phyloP scores from a whole-genome alignment of 2,113 vertebrate genomes.

The Crotalus viridis region DNA sequence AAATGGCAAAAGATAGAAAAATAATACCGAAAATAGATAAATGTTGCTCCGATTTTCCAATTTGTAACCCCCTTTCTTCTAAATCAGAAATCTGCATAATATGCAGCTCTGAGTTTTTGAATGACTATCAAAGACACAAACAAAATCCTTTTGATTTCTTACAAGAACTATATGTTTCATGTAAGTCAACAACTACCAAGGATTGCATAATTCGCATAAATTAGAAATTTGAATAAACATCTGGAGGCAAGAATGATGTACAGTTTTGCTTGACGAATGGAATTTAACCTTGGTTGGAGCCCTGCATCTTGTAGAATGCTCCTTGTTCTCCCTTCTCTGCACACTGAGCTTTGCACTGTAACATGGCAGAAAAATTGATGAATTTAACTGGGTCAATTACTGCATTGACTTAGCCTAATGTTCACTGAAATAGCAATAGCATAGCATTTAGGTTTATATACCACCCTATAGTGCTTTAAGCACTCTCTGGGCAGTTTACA shows the following conservation, averaged over 20 bases:
- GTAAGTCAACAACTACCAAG: background rate
- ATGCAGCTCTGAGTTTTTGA: background rate
- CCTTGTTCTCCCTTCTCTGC: background rate
- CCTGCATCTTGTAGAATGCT: background rate
- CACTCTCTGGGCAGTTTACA: background rate
- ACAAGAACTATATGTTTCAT: background rate
- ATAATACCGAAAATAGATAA: background rate
- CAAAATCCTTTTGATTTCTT: background rate
- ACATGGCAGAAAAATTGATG: background rate
- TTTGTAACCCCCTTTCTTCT: background rate
- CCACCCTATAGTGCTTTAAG: background rate
- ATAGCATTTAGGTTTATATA: background rate
- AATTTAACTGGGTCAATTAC: background rate
- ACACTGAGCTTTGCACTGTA: background rate
- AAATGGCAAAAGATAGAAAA: background rate
- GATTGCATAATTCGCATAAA: background rate
- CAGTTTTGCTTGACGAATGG: background rate
- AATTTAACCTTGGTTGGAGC: background rate
- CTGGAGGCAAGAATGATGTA: background rate
- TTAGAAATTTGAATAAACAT: background rate
- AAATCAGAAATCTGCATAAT: background rate
- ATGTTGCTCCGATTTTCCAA: background rate
- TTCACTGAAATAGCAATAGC: background rate
- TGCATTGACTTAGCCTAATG: background rate
- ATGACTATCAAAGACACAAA: background rate